These are phyloP conservation scores for Seriola aureovittata DNA, from an alignment of 2,113 vertebrate genomes.

Conservation along the genomic window DNA sequence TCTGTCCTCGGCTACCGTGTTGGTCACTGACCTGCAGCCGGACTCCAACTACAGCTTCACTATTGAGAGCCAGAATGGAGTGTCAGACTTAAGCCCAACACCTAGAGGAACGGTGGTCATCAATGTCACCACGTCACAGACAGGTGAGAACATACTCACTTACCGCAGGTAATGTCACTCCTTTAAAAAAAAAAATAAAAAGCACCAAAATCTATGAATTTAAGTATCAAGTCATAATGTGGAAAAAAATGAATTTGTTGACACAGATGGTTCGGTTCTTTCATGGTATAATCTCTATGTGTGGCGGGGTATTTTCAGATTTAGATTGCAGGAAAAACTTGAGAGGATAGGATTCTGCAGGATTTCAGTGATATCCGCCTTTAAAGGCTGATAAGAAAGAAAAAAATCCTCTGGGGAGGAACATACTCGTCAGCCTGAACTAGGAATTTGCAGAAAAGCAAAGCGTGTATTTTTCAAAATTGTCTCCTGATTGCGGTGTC, in stretches of 20 bases:
- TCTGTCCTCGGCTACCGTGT: slow-evolving; percentile 76
- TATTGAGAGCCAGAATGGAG: slow-evolving; percentile 86
- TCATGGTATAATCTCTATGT: background rate
- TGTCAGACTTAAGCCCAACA: slow-evolving; percentile 83
- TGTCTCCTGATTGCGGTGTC: slow-evolving; percentile 20
- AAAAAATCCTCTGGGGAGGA: slow-evolving; percentile 1
- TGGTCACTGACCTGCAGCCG: slow-evolving; percentile 86
- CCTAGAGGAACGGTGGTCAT: slow-evolving; percentile 81
- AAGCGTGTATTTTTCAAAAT: slow-evolving; percentile 24
- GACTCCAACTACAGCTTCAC: slow-evolving; percentile 89
- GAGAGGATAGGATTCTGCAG: background rate
- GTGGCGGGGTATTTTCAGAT: background rate
- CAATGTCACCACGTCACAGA: slow-evolving; percentile 88
- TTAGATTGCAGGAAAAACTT: slow-evolving; percentile 10
- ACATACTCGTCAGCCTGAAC: background rate
- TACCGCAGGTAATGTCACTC: too few relatives aligned
- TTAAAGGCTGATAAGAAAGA: slow-evolving; percentile 28
- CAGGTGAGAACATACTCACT: slow-evolving; percentile 74
- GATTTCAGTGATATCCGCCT: slow-evolving; percentile 5
- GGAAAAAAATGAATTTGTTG: background rate
- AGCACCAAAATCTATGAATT: background rate
- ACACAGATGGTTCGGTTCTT: background rate
- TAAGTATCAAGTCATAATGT: background rate
- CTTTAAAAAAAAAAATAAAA: background rate
- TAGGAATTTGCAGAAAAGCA: background rate